Evolutionary conservation across 2,113 vertebrate species (phyloP), one percentile per base, ranked within the genome.

Genomic region (Panthera leo): DNA sequence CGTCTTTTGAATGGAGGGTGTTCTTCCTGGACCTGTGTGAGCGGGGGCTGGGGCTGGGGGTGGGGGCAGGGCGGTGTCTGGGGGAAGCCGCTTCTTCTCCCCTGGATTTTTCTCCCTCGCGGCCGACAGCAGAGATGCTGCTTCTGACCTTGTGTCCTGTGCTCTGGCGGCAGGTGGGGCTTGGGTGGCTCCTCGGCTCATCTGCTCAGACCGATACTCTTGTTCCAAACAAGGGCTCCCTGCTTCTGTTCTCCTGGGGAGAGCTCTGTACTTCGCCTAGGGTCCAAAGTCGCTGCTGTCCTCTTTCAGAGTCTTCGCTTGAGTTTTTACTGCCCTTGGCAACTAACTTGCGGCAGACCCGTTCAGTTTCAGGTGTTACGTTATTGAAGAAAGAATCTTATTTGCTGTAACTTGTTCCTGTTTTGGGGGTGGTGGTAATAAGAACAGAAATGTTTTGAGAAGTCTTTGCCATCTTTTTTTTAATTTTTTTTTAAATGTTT

Each of bases 201-300:
- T 13, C 85, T 19, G 53, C n/a, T 51, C 36, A 5, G 0, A 18
- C 39, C 0, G 5, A 4, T 1, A 2, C 8, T 21, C 31, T 3
- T 15, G 36, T 31, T 45, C 34, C 7, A 2, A 5, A 14, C 67
- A 1, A 1, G 45, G 55, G 18, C 51, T 23, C 11, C 1, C 48
- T 31, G 18, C 55, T 48, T 78, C 25, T 5, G 29, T 85, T 39
- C 6, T 9, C 27, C 75, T 58, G 15, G 9, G 63, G 91, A 42
- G 89, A 15, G 0, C 36, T 23, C 19, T 1, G 0, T 6, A 0
- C 13, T 58, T 25, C 27, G 15, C 31, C 63, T 34, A 63, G 10
- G 42, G 2, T 15, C 48, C 31, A 18, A 12, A 1, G 53, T 39
- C 61, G 0, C 18, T 0, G 14, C 55, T 10, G 1, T 55, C 36